A percentile compares a stretch with the other conserved stretches of the same genome.
Evolutionary conservation across 2,888 invertebrate genomes (phyloP).

Genomic region (Abscondita cerata): DNA sequence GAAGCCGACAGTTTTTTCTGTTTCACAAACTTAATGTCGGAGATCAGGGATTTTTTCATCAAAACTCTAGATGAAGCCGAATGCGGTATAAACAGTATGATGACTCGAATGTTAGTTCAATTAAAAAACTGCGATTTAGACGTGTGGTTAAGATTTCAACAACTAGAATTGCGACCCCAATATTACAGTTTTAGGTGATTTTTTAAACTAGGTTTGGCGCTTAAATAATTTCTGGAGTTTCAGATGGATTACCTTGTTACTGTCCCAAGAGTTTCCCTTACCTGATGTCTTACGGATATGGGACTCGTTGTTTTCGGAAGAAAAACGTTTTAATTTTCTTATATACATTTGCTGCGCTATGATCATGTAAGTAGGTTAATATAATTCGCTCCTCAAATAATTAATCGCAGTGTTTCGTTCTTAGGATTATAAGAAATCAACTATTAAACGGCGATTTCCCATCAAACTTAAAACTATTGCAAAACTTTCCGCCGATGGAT

Average conservation of each 20-base stretch:
- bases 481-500: conserved; percentile 91
- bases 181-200: conserved; percentile 90
- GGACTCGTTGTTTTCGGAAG: conserved; percentile 95
- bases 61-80: conserved; percentile 93
- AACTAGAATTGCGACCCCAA: conserved; percentile 90
- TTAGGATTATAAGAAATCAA: conserved; percentile 81
- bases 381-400: too few relatives aligned
- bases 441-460: conserved; percentile 91
- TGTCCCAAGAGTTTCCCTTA: conserved; percentile 97
- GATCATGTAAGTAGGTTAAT: conserved; percentile 84
- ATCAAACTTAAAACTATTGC: conserved; percentile 90
- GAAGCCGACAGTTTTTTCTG: conserved; percentile 99
- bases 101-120: conserved; percentile 80
- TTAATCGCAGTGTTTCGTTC: conserved; percentile 27
- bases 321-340: conserved; percentile 87
- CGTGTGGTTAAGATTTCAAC: conserved; percentile 78
- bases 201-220: neutral
- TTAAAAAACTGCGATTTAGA: conserved; percentile 78
- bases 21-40: conserved; percentile 97
- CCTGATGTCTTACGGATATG: conserved; percentile 97
- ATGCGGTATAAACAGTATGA: conserved; percentile 89
- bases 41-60: conserved; percentile 97
- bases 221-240: conserved; percentile 45
- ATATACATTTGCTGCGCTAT: conserved; percentile 95
- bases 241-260: conserved; percentile 93